Evolutionary conservation across 1,140 invertebrate genomes (phyloP), one percentile per base, ranked within the genome.

Genomic region (Euborellia annulipes): DNA sequence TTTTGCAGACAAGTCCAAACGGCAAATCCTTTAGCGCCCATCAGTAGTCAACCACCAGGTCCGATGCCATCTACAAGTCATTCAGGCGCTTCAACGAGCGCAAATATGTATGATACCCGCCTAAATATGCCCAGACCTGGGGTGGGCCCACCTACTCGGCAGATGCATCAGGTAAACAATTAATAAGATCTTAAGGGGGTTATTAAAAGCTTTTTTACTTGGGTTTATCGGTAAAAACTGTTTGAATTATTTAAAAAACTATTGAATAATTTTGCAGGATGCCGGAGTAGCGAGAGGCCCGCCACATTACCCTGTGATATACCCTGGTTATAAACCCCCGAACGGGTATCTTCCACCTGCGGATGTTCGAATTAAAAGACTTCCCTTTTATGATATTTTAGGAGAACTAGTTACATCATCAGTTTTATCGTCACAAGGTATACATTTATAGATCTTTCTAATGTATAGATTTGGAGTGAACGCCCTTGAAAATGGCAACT

Each of bases 361-460:
- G 0, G 89, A 95, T 69, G 87, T 96, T 0, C 77, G 76, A 56
- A 76, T 95, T 47, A 91, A 89, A 62, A 79, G 75, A 59, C 67
- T 97, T 36, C 90, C 92, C 11, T 97, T 96, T 63, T 97, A 86
- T 63, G 91, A 96, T 62, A 70, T 90, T 47, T 57, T 90, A 34
- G 79, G 72, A 19, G 88, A 92, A 62, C 66, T 95, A 7, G 66
- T 95, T 45, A 90, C 91, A 66, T 90, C 91, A 1, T 86, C 86
- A 6, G 85, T 82, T 56, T 70, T 94, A 1, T 6, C 23, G 4
- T 27, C 23, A 6, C 23, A 27, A 27, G 23, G 23, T 27, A 27
- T n/a, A n/a, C 4, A 27, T 27, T 27, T 27, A 27, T n/a, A n/a
- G n/a, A n/a, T 27, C 11, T 27, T 27, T 27, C 23, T 27, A 27